phyloP scores from a whole-genome alignment of 37 sponge, comb jelly and placozoan species.

The Axinella damicornis region DNA sequence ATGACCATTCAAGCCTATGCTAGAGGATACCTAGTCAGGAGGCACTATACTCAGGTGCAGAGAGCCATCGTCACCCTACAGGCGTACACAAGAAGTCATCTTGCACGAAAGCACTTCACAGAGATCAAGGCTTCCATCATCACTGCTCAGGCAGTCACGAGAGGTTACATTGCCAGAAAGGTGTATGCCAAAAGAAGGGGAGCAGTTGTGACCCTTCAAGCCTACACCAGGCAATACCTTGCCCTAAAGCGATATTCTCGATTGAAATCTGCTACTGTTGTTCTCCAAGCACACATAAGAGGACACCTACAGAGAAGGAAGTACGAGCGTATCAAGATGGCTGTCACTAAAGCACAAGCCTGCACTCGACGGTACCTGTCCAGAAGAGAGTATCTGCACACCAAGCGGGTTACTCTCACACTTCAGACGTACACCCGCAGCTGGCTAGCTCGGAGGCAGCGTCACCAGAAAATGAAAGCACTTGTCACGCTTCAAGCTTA shows the following conservation, averaged over 20 bases:
- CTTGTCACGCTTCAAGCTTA: neutral
- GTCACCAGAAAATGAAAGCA: neutral
- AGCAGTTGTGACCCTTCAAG: constrained; percentile 23
- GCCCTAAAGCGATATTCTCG: constrained; percentile 17
- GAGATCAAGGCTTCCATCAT: too few relatives aligned
- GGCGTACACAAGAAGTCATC: constrained; percentile 14
- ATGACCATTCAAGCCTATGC: constrained; percentile 29
- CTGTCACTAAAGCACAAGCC: constrained; percentile 40
- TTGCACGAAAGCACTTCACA: neutral
- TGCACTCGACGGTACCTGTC: constrained; percentile 16
- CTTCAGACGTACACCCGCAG: constrained; percentile 42
- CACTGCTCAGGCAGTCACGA: constrained; percentile 48
- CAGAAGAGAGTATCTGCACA: constrained; percentile 3
- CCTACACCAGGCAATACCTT: constrained; percentile 11
- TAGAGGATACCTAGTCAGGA: constrained; percentile 34
- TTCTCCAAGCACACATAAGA: constrained; percentile 28
- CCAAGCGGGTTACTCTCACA: constrained; percentile 32
- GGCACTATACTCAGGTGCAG: constrained; percentile 6
- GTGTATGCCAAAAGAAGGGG: neutral
- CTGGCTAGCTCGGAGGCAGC: neutral
- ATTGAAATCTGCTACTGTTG: neutral
- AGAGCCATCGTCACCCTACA: constrained; percentile 36
- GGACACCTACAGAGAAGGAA: neutral
- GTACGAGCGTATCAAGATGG: neutral
- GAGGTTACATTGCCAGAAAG: constrained; percentile 16